phyloP scores from a whole-genome alignment of 1,140 invertebrate species.

The Radopholus similis region DNA sequence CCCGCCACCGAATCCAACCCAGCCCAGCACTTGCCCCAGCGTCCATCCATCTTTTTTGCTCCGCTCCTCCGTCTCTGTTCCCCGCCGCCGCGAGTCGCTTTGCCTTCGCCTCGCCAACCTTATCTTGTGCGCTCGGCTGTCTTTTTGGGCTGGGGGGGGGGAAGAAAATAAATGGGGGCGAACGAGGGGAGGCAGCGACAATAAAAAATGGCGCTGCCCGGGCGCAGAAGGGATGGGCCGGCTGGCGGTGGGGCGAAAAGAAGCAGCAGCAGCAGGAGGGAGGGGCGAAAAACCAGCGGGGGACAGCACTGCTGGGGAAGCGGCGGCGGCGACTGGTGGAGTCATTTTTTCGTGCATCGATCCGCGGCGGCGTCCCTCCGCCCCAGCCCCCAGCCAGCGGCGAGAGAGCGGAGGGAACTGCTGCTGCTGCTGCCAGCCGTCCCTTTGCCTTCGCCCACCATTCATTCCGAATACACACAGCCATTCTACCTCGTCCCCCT shows the following conservation, averaged over 20 bases:
- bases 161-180: conserved; percentile 2
- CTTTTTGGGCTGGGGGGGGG: not conserved
- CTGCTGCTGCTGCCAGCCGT: not conserved
- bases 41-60: too few relatives aligned
- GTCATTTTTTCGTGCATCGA: conserved; percentile 2
- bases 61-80: too few relatives aligned
- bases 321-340: not conserved
- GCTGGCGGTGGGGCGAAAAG: not conserved
- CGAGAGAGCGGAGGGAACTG: too few relatives aligned
- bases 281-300: not conserved
- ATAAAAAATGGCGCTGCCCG: not conserved
- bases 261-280: not conserved
- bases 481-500: conserved; percentile 1
- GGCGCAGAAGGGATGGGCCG: not conserved
- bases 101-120: too few relatives aligned
- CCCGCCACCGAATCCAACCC: too few relatives aligned
- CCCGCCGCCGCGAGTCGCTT: too few relatives aligned
- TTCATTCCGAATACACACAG: not conserved
- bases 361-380: not conserved
- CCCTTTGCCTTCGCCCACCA: not conserved
- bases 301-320: not conserved
- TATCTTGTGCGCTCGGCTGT: too few relatives aligned
- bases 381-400: too few relatives aligned
- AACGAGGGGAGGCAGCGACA: not conserved
- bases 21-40: too few relatives aligned